Evolutionary conservation across 2,797 vertebrate species (phyloP), one percentile per base, ranked within the genome.

Genomic region (Falco novaeseelandiae): DNA sequence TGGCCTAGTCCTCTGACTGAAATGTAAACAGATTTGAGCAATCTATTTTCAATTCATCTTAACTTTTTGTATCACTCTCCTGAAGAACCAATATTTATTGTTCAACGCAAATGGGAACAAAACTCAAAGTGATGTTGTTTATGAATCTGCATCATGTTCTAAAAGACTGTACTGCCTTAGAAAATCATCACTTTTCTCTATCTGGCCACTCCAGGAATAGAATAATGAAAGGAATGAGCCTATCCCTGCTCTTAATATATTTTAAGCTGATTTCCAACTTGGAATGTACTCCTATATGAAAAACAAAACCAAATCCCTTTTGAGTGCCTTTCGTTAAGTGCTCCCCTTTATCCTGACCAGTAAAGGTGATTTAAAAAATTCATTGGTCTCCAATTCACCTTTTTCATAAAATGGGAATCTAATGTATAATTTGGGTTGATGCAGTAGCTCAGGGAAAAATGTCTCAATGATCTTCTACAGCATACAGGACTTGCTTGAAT

Each of bases 131-230:
- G 20, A 85, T 86, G 38, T 1, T 20, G 30, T 40, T 85, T 69
- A 77, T 51, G 86, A 67, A 57, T 34, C 29, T 79, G 18, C 11
- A 63, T 52, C 8, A 9, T 76, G 42, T 83, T 81, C 21, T 93
- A 74, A 83, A 89, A 91, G 49, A 25, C 42, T 14, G 40, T 26
- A 3, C 3, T 18, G 3, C 29, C 22, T 63, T 65, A 73, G 34
- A 67, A 96, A 96, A 52, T 93, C 23, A 63, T 58, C 23, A 48
- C 20, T 94, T 93, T 90, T 72, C 42, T 72, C 90, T 96, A 51
- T 87, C 69, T 90, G 69, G 20, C 27, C 23, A 86, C 22, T 38
- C 52, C 44, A 91, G 58, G 21, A 87, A 88, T 1, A 83, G 11
- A 82, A 70, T 78, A 96, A 91, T 69, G 34, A 89, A 96, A 82